Evolutionary conservation across 2,113 vertebrate species (phyloP).

Genomic region (Neodontobutis hainanensis): DNA sequence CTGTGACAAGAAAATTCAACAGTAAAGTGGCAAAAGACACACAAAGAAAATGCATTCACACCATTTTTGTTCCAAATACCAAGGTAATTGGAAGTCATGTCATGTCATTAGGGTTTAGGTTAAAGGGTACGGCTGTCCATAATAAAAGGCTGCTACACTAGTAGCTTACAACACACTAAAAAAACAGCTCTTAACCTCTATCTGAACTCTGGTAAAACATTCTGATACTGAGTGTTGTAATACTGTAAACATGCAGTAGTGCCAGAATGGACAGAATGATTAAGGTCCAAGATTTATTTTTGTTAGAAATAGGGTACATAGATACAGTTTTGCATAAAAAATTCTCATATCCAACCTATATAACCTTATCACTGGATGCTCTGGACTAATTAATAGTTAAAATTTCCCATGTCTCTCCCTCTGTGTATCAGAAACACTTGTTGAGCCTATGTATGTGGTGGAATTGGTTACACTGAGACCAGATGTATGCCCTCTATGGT

Average conservation of each 20-base stretch:
- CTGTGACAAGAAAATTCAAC: neutral
- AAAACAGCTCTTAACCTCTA: conserved; percentile 5
- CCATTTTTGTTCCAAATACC: neutral
- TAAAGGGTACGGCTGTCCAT: neutral
- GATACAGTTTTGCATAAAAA: neutral
- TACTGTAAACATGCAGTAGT: neutral
- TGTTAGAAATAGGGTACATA: neutral
- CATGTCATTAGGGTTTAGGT: neutral
- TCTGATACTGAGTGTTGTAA: neutral
- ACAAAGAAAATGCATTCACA: neutral
- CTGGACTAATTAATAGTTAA: conserved; percentile 10
- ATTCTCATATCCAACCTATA: neutral
- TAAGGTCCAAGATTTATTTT: conserved; percentile 17
- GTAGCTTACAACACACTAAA: neutral
- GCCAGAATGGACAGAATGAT: neutral
- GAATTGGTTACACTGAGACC: conserved; percentile 13
- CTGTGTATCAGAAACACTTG: neutral
- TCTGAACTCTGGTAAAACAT: conserved; percentile 15
- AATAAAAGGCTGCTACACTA: conserved; percentile 2
- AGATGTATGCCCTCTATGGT: conserved; percentile 65
- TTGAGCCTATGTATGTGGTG: neutral
- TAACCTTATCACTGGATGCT: conserved; percentile 12
- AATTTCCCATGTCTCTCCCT: neutral
- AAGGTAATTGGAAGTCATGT: neutral
- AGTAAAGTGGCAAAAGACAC: neutral